These are phyloP conservation scores for Eolophus roseicapilla DNA, from an alignment of 2,113 vertebrate species.

Conservation along the genomic window DNA sequence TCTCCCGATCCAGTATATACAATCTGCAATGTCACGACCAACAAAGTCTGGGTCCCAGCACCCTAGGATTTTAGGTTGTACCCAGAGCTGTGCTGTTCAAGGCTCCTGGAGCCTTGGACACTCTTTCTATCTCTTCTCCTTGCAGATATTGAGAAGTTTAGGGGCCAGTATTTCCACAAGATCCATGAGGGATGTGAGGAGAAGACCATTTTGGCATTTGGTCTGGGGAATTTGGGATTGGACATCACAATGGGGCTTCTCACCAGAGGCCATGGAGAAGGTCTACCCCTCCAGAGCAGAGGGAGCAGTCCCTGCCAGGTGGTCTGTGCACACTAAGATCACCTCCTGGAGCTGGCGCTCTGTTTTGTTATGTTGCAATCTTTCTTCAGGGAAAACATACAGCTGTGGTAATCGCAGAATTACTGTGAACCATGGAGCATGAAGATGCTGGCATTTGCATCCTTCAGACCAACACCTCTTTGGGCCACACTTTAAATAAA, in stretches of 20 bases:
- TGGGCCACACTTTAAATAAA: neutral
- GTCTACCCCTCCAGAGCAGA: neutral
- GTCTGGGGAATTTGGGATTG: neutral
- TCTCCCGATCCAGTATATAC: neutral
- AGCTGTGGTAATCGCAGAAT: neutral
- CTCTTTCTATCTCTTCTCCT: neutral
- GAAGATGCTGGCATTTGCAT: neutral
- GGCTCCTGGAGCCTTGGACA: neutral
- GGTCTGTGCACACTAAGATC: neutral
- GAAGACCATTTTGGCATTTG: neutral
- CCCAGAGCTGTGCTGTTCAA: neutral
- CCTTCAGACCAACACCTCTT: neutral
- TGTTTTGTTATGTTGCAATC: neutral
- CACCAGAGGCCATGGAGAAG: neutral
- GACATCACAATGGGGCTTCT: neutral
- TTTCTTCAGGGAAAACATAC: neutral
- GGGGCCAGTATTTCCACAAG: neutral
- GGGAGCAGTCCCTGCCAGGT: neutral
- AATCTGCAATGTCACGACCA: neutral
- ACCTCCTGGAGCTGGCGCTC: neutral
- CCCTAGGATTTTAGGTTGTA: neutral
- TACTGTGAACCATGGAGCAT: neutral
- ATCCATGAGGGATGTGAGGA: neutral
- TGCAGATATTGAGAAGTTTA: neutral
- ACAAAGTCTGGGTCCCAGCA: neutral